Evolutionary conservation across 2,888 invertebrate species (phyloP).

Genomic region (Bellardia pandia): DNA sequence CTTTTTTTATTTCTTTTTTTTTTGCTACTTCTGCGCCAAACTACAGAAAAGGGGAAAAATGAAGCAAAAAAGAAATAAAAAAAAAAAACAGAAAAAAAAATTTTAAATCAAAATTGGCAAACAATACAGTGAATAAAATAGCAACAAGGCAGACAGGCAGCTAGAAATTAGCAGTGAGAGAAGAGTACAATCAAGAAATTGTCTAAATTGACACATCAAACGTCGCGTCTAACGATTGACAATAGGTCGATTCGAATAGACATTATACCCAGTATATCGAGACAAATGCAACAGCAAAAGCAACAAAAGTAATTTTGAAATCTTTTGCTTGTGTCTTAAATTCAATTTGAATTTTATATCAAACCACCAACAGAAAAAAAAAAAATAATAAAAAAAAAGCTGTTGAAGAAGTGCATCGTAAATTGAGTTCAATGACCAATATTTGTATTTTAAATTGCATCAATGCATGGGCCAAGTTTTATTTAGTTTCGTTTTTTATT

Average conservation of each 20-base stretch:
- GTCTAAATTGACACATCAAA: slow-evolving; percentile 74
- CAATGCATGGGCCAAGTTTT: slow-evolving; percentile 72
- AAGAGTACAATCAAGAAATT: slow-evolving; percentile 64
- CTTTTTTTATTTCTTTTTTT: background rate
- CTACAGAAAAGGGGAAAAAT: background rate
- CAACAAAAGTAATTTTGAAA: slow-evolving; percentile 34
- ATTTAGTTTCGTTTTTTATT: slow-evolving; percentile 41
- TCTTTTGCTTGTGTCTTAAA: background rate
- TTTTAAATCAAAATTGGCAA: slow-evolving; percentile 70
- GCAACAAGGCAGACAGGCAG: background rate
- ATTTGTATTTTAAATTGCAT: slow-evolving; percentile 72
- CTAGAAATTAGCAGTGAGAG: background rate
- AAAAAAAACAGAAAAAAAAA: slow-evolving; percentile 44
- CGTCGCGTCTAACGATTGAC: slow-evolving; percentile 73
- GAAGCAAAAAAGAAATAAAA: background rate
- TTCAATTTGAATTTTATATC: slow-evolving; percentile 36
- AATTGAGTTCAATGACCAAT: slow-evolving; percentile 72
- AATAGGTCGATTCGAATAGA: slow-evolving; percentile 71
- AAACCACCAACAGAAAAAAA: slow-evolving; percentile 31
- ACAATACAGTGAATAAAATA: slow-evolving; percentile 59
- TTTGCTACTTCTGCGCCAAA: background rate
- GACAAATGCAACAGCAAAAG: slow-evolving; percentile 25
- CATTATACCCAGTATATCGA: slow-evolving; percentile 30
- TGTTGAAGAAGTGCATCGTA: slow-evolving; percentile 46
- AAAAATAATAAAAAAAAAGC: slow-evolving; percentile 22